Percentiles rank a stretch among this genome's conserved stretches.
phyloP scores from a whole-genome alignment of 2,888 invertebrate species.

The Tenthredo mesomela region DNA sequence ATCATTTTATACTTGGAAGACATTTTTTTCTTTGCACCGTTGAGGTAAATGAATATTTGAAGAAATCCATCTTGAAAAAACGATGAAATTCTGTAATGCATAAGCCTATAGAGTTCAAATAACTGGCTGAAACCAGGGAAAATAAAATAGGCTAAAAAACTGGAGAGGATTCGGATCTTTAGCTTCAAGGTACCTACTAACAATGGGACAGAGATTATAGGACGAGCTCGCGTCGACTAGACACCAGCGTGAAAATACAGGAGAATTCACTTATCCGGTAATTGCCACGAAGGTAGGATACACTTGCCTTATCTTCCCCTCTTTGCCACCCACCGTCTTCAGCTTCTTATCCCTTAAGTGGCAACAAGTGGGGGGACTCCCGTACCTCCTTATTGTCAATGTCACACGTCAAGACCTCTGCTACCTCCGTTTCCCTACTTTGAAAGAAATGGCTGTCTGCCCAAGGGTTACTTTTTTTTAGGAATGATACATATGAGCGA shows the following conservation, averaged over 20 bases:
- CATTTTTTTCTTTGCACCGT: neutral
- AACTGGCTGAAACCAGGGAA: neutral
- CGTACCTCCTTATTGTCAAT: conserved; percentile 44
- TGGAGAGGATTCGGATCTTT: conserved; percentile 4
- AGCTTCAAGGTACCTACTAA: conserved; percentile 37
- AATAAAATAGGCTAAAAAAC: conserved; percentile 14
- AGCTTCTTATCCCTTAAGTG: conserved; percentile 57
- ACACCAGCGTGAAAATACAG: conserved; percentile 61
- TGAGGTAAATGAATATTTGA: neutral
- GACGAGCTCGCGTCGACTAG: conserved; percentile 49
- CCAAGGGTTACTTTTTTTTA: neutral
- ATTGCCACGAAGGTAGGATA: conserved; percentile 46
- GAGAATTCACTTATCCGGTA: conserved; percentile 55
- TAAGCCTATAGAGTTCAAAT: neutral
- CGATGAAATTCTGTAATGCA: neutral
- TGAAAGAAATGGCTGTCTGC: conserved; percentile 4
- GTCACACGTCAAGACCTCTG: conserved; percentile 29
- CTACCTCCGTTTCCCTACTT: neutral
- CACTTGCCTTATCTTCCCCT: conserved; percentile 45
- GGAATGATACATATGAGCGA: neutral
- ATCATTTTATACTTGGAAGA: neutral
- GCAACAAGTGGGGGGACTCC: conserved; percentile 53
- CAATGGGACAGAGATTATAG: conserved; percentile 46
- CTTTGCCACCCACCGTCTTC: conserved; percentile 34
- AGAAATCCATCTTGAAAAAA: neutral